These are phyloP conservation scores for Achatina immaculata DNA, from an alignment of 1,140 invertebrate genomes.

Conservation along the genomic window DNA sequence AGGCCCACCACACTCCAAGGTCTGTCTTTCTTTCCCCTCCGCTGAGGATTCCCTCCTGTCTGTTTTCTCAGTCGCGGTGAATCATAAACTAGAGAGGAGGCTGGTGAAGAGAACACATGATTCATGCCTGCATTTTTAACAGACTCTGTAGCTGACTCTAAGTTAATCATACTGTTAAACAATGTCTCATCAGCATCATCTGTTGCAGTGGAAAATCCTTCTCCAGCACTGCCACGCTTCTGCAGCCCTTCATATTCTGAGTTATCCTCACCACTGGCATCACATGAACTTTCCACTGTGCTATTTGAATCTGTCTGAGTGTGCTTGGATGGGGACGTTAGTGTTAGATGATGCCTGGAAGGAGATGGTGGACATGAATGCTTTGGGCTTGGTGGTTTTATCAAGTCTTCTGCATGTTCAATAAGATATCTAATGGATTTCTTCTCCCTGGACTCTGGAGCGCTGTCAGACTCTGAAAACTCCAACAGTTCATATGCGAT, in stretches of 20 bases:
- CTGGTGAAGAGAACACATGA: slow-evolving; percentile 5
- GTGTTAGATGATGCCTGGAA: slow-evolving; percentile 25
- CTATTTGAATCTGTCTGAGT: slow-evolving; percentile 41
- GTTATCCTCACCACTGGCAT: slow-evolving; percentile 91
- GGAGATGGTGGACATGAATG: slow-evolving; percentile 34
- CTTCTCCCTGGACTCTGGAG: slow-evolving; percentile 46
- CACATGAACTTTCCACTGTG: slow-evolving; percentile 75
- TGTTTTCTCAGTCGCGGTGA: slow-evolving; percentile 44
- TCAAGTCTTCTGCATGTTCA: slow-evolving; percentile 56
- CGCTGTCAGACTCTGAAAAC: slow-evolving; percentile 42
- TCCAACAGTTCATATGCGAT: neutral
- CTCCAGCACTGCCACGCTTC: slow-evolving; percentile 31
- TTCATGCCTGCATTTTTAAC: slow-evolving; percentile 36
- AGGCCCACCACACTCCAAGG: slow-evolving; percentile 89
- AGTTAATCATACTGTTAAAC: slow-evolving; percentile 52
- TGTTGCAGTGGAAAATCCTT: slow-evolving; percentile 54
- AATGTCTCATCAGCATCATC: slow-evolving; percentile 55
- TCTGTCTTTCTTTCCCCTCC: slow-evolving; percentile 71
- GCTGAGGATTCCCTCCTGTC: slow-evolving; percentile 33
- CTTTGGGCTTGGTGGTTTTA: slow-evolving; percentile 39
- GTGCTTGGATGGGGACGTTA: slow-evolving; percentile 41
- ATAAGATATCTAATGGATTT: slow-evolving; percentile 52
- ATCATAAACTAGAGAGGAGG: slow-evolving; percentile 38
- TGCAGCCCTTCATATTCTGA: slow-evolving; percentile 68
- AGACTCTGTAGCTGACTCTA: slow-evolving; percentile 51